Evolutionary conservation across 2,797 vertebrate genomes (phyloP).

Genomic region (Crax fasciolata): DNA sequence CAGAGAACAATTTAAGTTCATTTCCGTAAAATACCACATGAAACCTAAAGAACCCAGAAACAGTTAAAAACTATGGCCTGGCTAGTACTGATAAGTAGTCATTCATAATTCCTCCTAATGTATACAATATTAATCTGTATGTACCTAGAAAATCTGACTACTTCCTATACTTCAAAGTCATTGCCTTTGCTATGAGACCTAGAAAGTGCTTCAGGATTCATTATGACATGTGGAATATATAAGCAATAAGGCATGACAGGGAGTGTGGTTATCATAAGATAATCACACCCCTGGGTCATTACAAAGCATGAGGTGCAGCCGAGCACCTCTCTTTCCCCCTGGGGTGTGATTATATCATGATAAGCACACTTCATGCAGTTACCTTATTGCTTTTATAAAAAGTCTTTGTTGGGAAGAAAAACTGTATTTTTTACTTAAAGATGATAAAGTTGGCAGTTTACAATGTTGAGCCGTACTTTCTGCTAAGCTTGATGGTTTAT

Average conservation of each 20-base stretch:
- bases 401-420: conserved; percentile 81
- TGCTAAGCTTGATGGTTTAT: conserved; percentile 63
- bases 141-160: conserved; percentile 82
- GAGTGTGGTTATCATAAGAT: conserved; percentile 85
- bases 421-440: conserved; percentile 76
- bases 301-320: conserved; percentile 82
- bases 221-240: conserved; percentile 85
- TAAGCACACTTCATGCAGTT: conserved; percentile 79
- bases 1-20: conserved; percentile 49
- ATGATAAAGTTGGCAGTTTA: conserved; percentile 81
- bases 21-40: background rate
- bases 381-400: conserved; percentile 82
- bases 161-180: conserved; percentile 83
- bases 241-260: conserved; percentile 86
- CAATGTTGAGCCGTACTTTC: conserved; percentile 72
- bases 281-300: conserved; percentile 87
- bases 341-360: conserved; percentile 83
- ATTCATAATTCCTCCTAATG: conserved; percentile 82
- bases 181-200: conserved; percentile 79
- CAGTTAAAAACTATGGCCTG: conserved; percentile 71
- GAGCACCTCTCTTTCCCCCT: conserved; percentile 80
- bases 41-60: conserved; percentile 59
- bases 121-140: conserved; percentile 83
- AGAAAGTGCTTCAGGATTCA: conserved; percentile 85
- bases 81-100: conserved; percentile 77